Base-by-base conservation (phyloP, 2,113 vertebrate genomes). In the Xiphophorus couchianus region DNA sequence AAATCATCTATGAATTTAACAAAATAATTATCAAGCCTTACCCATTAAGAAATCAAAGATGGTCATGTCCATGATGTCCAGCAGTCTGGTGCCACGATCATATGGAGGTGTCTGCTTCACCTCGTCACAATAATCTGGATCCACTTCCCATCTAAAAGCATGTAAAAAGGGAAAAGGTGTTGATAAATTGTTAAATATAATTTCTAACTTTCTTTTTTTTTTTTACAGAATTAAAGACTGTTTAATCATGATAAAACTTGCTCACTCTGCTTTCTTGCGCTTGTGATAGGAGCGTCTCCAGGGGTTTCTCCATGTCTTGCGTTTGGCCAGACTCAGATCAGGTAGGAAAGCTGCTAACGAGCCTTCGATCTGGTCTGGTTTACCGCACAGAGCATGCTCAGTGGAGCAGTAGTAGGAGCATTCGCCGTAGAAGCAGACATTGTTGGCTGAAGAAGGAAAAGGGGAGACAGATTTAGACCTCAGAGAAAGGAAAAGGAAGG, bases 351-450 rank as follows among this genome's bases (percentile, higher is more conserved):
- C 97, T 0, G 97, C 98, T 30, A 99, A 94, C 0, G 98, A 99
- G 19, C 97, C 97, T 84, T 99, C 97, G 0, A 99, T 98, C 93
- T 97, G 97, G 83, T 99, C 97, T 0, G 98, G 97, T 84, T 95
- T 97, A 28, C 98, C 98, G 2, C 98, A 99, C 66, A 99, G 94
- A 22, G 97, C 97, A 0, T 99, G 98, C 89, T 99, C 98, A 0
- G 98, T 99, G 9, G 97, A 98, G 89, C 98, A 99, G 94, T 99
- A 99, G 93, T 99, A 99, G 0, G 97, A 98, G 22, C 98, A 99
- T 82, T 99, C 98, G 0, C 98, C 98, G 0, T 99, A 99, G 94
- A 99, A 99, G 84, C 98, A 99, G 84, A 98, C 92, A 84, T 99
- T 99, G 90, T 98, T 98, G 90, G 98, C 98, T 97, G 91, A 69